A percentile compares a stretch with the other conserved stretches of the same genome.
Evolutionary conservation across 2,888 invertebrate genomes (phyloP).

Genomic region (Eubasilissa splendida): DNA sequence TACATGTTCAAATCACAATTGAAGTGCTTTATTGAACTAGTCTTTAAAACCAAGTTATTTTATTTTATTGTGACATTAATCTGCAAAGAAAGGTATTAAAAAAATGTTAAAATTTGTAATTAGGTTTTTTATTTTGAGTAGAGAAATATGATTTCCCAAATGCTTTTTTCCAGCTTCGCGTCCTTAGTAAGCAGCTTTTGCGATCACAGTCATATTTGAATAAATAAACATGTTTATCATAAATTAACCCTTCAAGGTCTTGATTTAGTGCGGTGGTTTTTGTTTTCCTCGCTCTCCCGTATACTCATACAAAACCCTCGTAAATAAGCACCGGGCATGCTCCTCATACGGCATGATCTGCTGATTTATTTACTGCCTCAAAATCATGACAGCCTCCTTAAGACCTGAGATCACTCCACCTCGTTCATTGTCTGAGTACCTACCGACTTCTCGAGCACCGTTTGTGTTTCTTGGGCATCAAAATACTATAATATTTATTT

Average conservation of each 20-base stretch:
- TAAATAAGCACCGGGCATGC: constrained; percentile 4
- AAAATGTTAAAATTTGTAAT: too few species aligned
- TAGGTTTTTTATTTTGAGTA: too few species aligned
- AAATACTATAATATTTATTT: too few species aligned
- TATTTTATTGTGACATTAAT: too few species aligned
- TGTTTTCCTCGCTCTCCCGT: neutral
- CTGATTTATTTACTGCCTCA: constrained; percentile 3
- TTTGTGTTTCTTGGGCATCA: too few species aligned
- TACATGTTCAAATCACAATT: too few species aligned
- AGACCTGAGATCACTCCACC: too few species aligned
- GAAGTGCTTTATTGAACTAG: too few species aligned
- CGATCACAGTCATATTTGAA: neutral
- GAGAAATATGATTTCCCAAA: too few species aligned
- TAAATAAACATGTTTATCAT: constrained; percentile 14
- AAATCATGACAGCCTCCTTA: neutral
- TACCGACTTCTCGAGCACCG: neutral
- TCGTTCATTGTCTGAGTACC: neutral
- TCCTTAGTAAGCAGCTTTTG: neutral
- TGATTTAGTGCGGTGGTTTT: constrained; percentile 7
- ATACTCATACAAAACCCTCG: constrained; percentile 1
- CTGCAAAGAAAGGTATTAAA: too few species aligned
- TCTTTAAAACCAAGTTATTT: too few species aligned
- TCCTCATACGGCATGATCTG: constrained; percentile 1
- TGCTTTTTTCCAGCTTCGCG: too few species aligned
- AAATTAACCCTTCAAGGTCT: constrained; percentile 13